These are phyloP conservation scores for Tenebrosternarchus preto DNA, from an alignment of 2,113 vertebrate species.

Conservation along the genomic window DNA sequence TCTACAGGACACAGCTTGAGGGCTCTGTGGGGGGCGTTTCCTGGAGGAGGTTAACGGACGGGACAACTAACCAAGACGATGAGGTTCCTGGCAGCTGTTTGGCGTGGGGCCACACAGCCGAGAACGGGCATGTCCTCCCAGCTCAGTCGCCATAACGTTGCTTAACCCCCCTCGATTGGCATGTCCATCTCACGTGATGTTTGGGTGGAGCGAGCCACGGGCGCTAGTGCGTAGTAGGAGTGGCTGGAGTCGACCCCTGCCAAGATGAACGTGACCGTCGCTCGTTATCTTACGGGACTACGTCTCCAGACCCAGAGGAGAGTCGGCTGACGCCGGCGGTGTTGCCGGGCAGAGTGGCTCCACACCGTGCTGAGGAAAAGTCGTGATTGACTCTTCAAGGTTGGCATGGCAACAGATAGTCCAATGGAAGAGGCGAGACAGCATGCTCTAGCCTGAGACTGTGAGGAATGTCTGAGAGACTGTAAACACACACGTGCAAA, in stretches of 20 bases:
- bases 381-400: constrained; percentile 67
- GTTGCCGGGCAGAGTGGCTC: constrained; percentile 60
- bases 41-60: no score
- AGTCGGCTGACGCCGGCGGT: constrained; percentile 36
- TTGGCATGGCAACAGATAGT: constrained; percentile 71
- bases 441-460: constrained; percentile 18
- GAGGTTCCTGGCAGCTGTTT: no score
- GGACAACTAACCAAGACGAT: no score
- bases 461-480: neutral
- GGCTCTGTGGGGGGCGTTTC: no score
- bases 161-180: no score
- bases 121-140: no score
- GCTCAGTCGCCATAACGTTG: neutral
- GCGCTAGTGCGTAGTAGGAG: no score
- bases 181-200: no score
- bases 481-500: constrained; percentile 5
- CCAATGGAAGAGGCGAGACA: constrained; percentile 43
- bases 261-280: neutral
- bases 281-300: neutral
- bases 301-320: neutral
- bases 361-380: constrained; percentile 56
- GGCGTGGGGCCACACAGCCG: no score
- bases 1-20: no score
- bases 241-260: no score
- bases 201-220: no score